phyloP scores from a whole-genome alignment of 2,797 vertebrate genomes.

The Brotula barbata region DNA sequence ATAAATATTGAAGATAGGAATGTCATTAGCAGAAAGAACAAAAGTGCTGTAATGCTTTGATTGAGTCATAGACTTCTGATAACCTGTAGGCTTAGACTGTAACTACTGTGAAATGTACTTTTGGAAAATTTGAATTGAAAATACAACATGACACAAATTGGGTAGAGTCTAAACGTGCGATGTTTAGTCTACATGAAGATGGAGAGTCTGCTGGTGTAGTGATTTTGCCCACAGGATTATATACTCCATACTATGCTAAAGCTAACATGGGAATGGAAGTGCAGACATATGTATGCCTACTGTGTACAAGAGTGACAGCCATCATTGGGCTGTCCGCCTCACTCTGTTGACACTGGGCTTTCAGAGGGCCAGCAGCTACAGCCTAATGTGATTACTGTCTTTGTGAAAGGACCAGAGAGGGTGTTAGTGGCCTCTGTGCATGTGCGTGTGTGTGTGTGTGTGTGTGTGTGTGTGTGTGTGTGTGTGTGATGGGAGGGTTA shows the following conservation, averaged over 20 bases:
- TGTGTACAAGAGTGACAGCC: constrained; percentile 61
- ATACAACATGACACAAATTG: constrained; percentile 19
- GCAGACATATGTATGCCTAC: no score
- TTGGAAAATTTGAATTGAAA: constrained; percentile 23
- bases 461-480: not conserved
- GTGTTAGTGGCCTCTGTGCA: constrained; percentile 55
- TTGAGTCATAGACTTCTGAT: constrained; percentile 26
- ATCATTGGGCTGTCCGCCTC: constrained; percentile 56
- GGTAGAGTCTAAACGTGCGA: no score
- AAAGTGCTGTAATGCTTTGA: not conserved
- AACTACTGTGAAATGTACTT: not conserved
- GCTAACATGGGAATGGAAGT: constrained; percentile 43
- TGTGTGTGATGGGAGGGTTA: constrained; percentile 23
- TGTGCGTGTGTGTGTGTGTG: constrained; percentile 1
- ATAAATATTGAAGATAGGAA: no score
- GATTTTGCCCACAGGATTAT: constrained; percentile 60
- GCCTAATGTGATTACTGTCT: constrained; percentile 78
- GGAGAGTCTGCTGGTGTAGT: constrained; percentile 51
- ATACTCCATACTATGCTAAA: constrained; percentile 51
- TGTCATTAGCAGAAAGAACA: no score
- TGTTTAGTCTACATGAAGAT: constrained; percentile 41
- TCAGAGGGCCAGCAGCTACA: constrained; percentile 67
- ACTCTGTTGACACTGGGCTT: constrained; percentile 69
- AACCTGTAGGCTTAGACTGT: constrained; percentile 17
- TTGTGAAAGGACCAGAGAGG: constrained; percentile 64